Base-by-base conservation (phyloP, 2,888 invertebrate species). In the Andricus curvator region DNA sequence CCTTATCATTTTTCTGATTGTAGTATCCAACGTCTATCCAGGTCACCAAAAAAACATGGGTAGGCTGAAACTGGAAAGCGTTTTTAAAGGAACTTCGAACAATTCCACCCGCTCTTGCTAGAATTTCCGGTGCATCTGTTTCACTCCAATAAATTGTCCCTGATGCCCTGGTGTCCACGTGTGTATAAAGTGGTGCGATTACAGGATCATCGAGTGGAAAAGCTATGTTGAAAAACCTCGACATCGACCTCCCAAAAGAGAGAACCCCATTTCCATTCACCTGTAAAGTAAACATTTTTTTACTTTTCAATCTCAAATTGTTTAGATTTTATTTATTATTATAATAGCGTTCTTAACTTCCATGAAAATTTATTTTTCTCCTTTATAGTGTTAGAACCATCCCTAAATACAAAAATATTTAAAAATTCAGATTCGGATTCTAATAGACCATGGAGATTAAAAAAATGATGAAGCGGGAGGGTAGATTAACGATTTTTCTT, bases 231-330 rank as follows among this genome's bases (percentile, higher is more conserved):
- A 97, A 94, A 92, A 97, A 99, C 77, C 95, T 95, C 11, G 97
- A 95, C 84, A 98, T 96, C 87, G 98, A 97, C n/a, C 97, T 96
- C 90, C 96, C 94, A 91, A 99, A 98, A 9, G 98, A 97, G 51
- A 99, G 92, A 22, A 98, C 95, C 68, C 99, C 99, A 93, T 97
- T 98, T 89, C 96, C 96, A 93, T 98, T 98, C 81, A 99, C 96
- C 99, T 99, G 94, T 13, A 93, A 92, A 88, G 80, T 84, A 77
- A 80, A 74, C 15, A 29, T 78, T 25, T 79, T 66, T 22, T 11
- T 1, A 60, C 22, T n/a, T 11, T 60, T 22, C 4, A 9, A 22
- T 11, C 1, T 60, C 9, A 60, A 37, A 65, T 62, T 48, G 60
- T 51, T 78, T 41, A 11, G 60, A 82, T 79, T 81, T 33, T 22